Evolutionary conservation across 2,113 vertebrate species (phyloP).

Genomic region (Corythoichthys haematopterus): DNA sequence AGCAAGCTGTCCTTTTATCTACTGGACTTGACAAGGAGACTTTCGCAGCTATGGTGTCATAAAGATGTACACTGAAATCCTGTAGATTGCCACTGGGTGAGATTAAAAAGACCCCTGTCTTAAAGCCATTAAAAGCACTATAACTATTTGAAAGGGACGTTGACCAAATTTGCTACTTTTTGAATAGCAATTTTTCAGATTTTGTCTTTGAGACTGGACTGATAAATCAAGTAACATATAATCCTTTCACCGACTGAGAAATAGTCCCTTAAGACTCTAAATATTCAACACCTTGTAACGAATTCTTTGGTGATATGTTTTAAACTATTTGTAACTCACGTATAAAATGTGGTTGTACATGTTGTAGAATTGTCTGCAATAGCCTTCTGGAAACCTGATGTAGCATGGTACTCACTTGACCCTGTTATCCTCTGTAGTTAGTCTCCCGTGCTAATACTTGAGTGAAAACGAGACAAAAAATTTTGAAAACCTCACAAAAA

Average conservation of each 20-base stretch:
- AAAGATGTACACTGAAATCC: constrained; percentile 90
- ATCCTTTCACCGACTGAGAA: constrained; percentile 74
- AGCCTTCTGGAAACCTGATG: constrained; percentile 79
- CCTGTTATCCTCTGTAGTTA: constrained; percentile 65
- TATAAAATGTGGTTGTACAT: constrained; percentile 82
- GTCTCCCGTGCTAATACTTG: constrained; percentile 69
- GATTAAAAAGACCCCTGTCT: constrained; percentile 91
- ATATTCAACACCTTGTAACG: constrained; percentile 86
- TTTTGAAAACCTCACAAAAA: constrained; percentile 65
- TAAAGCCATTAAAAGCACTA: constrained; percentile 98
- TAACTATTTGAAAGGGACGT: constrained; percentile 80
- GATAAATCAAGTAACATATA: constrained; percentile 70
- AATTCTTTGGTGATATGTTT: constrained; percentile 84
- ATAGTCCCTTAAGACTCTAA: constrained; percentile 87
- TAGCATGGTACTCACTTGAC: constrained; percentile 76
- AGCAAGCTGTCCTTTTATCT: constrained; percentile 95
- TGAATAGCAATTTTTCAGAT: constrained; percentile 74
- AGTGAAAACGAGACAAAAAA: constrained; percentile 54
- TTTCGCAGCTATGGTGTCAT: constrained; percentile 90
- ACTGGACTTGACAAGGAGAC: constrained; percentile 84
- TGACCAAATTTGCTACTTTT: constrained; percentile 87
- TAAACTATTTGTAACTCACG: constrained; percentile 77
- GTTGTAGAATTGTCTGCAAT: constrained; percentile 86
- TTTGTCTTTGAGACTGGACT: constrained; percentile 87
- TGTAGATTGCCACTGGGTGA: constrained; percentile 99